These are phyloP conservation scores for Cyanoderma ruficeps DNA, from an alignment of 2,113 vertebrate species.

Conservation along the genomic window DNA sequence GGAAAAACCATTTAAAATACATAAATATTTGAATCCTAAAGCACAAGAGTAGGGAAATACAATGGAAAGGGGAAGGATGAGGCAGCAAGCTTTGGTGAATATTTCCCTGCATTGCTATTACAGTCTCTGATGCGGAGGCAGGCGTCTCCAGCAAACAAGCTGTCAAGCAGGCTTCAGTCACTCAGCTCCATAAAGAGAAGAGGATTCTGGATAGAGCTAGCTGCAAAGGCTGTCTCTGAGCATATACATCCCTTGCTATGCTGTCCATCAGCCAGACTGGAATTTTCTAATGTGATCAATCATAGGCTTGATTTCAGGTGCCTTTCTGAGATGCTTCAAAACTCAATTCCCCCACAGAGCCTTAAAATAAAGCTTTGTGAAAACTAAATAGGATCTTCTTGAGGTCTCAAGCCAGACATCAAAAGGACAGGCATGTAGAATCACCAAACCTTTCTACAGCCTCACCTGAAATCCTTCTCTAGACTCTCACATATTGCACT, in stretches of 20 bases:
- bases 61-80: neutral
- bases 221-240: neutral
- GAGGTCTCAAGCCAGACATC: neutral
- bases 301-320: neutral
- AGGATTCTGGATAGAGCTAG: neutral
- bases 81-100: neutral
- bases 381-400: neutral
- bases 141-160: conserved; percentile 32
- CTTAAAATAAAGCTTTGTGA: neutral
- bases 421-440: neutral
- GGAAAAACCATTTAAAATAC: neutral
- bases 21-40: neutral
- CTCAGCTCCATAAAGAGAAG: neutral
- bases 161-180: conserved; percentile 40
- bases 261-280: neutral
- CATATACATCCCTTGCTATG: neutral
- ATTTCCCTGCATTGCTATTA: neutral
- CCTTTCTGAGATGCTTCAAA: neutral
- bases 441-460: neutral
- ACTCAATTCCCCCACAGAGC: neutral
- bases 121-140: conserved; percentile 6
- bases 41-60: neutral
- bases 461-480: neutral
- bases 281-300: conserved; percentile 1
- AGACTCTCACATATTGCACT: accelerated